Conservation (phyloP, 2,797 vertebrate species). For the Manis crassicaudata region DNA sequence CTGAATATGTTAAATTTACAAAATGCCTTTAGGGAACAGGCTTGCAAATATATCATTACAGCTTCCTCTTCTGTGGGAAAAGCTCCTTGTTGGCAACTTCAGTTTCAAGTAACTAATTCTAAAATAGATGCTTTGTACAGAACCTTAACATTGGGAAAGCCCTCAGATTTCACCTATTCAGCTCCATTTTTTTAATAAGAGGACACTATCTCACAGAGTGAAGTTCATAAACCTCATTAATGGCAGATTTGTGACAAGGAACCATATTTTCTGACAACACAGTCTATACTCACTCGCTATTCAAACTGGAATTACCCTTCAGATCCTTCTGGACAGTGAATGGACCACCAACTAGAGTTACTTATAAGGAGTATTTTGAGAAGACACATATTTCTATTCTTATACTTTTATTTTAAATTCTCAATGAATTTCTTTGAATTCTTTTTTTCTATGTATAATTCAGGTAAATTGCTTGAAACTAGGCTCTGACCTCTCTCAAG, state of each 20-base stretch:
- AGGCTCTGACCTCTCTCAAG: not conserved
- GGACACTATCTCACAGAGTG: not conserved
- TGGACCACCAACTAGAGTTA: not conserved
- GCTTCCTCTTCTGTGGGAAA: not conserved
- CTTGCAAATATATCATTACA: not conserved
- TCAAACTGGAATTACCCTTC: not conserved
- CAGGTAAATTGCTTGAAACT: not conserved
- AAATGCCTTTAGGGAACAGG: slow-evolving; percentile 19
- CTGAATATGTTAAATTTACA: not conserved
- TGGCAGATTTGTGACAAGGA: not conserved
- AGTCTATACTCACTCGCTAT: not conserved
- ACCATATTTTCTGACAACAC: not conserved
- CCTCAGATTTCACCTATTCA: not conserved
- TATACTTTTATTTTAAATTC: not conserved
- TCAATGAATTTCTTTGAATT: not conserved
- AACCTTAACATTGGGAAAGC: not conserved
- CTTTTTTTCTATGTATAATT: not conserved
- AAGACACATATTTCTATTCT: not conserved
- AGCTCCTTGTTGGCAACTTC: not conserved
- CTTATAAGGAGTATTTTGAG: not conserved
- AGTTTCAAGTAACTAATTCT: not conserved
- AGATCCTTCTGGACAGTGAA: not conserved
- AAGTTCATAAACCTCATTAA: not conserved
- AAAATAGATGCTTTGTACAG: not conserved
- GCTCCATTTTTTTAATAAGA: not conserved